Evolutionary conservation across 2,888 invertebrate species (phyloP), one percentile per base, ranked within the genome.

Genomic region (Tricholauxania praeusta): DNA sequence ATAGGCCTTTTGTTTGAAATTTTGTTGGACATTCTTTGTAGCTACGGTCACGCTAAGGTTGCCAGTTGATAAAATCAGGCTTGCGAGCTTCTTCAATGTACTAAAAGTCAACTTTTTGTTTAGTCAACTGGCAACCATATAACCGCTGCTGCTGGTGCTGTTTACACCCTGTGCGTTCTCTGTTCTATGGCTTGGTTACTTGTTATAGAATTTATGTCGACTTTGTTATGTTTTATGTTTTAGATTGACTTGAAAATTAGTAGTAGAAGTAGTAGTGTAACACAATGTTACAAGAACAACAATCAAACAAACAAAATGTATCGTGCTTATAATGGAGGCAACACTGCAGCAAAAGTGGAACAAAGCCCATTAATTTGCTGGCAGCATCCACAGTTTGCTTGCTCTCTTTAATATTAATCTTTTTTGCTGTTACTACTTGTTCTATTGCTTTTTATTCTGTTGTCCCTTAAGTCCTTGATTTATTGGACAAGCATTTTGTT

Each of bases 171-270:
- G 28, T n/a, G 28, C 39, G 15, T 6, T 4, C 60, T 28, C 28
- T 60, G 32, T 28, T 32, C 60, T 15, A 32, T 39, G 14, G 39
- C 32, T 39, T 6, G 62, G 39, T 47, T 62, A 55, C 55, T 55
- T 28, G 55, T 55, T 55, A 22, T 12, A 10, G 55, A 17, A 55
- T 55, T 55, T 55, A 28, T 55, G 55, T 55, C 55, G 55, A 19
- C 55, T 55, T 55, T 55, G 75, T 74, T 76, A 74, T 68, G 67
- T 74, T 69, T 71, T 67, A 69, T 63, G 12, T 72, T 62, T 49
- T 48, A 75, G 53, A 57, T 72, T 73, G 75, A 77, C 72, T 75
- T 77, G 75, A 72, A 77, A 77, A 67, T 71, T 72, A 63, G 71
- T 62, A 53, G 17, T 39, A 69, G 47, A 12, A 71, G 60, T 47